Percentiles rank a stretch among this genome's conserved stretches.
Conservation (phyloP, 2,113 vertebrate species). For the Nycticryphes semicollaris region DNA sequence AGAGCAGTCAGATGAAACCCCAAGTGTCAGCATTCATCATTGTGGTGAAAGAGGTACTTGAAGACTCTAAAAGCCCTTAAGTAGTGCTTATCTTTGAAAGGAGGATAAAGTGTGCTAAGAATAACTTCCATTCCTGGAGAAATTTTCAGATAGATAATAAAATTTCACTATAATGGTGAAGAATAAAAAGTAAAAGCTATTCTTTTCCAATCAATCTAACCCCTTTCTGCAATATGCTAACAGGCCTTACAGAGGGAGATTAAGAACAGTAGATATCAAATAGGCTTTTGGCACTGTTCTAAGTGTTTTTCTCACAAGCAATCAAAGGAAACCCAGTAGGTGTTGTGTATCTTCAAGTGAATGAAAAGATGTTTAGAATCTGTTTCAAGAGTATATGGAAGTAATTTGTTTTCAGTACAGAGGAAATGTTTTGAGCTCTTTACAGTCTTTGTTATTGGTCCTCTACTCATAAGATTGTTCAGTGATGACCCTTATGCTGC, state of each 20-base stretch:
- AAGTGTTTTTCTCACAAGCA: background rate
- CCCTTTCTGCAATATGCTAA: background rate
- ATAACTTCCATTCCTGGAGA: background rate
- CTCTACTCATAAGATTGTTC: background rate
- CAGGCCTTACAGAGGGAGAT: background rate
- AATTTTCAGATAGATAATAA: background rate
- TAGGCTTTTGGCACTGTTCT: background rate
- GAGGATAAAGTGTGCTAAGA: background rate
- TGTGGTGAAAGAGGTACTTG: background rate
- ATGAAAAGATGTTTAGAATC: background rate
- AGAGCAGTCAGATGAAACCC: background rate
- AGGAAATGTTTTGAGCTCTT: background rate
- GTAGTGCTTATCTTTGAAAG: background rate
- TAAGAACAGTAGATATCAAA: background rate
- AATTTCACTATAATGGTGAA: background rate
- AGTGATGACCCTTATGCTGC: background rate
- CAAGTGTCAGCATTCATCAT: background rate
- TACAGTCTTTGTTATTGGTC: background rate
- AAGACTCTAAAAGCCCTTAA: background rate
- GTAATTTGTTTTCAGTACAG: background rate
- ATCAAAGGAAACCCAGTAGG: background rate
- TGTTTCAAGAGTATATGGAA: background rate
- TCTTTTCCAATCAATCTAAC: background rate
- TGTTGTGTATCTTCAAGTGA: background rate
- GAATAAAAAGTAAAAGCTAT: background rate